Conservation (phyloP, 2,797 vertebrate genomes). For the Coendou prehensilis region DNA sequence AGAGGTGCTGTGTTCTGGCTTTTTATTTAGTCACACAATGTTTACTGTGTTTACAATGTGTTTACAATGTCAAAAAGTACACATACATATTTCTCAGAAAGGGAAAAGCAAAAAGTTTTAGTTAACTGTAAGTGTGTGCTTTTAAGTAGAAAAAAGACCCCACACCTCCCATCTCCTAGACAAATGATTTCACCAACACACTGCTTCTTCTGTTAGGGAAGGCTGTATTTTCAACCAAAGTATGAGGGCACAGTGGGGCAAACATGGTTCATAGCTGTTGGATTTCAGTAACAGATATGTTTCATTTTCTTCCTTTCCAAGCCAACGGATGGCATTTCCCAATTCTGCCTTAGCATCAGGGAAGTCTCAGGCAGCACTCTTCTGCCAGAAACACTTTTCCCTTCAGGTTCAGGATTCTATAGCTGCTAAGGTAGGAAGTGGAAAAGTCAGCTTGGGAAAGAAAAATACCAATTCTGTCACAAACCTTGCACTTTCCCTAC, state of each 20-base stretch:
- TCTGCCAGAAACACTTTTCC: background rate
- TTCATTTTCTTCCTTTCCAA: constrained; percentile 30
- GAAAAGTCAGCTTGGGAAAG: background rate
- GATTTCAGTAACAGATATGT: background rate
- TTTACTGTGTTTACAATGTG: no score
- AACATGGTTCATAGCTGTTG: background rate
- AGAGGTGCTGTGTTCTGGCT: background rate
- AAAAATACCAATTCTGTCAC: background rate
- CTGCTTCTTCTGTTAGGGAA: background rate
- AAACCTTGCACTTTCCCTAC: background rate
- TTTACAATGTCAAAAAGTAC: background rate
- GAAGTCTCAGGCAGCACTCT: background rate
- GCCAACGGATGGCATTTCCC: background rate
- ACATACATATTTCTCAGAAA: background rate
- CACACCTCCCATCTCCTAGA: background rate
- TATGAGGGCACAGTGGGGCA: background rate
- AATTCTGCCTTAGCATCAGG: background rate
- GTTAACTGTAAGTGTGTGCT: background rate
- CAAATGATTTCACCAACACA: background rate
- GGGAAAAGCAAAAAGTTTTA: background rate
- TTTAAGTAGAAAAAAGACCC: background rate
- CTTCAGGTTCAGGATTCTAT: background rate
- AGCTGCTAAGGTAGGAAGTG: background rate
- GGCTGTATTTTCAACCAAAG: background rate
- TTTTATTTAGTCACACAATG: background rate